Evolutionary conservation across 1,140 invertebrate genomes (phyloP), one percentile per base, ranked within the genome.

Genomic region (Anadara kagoshimensis): DNA sequence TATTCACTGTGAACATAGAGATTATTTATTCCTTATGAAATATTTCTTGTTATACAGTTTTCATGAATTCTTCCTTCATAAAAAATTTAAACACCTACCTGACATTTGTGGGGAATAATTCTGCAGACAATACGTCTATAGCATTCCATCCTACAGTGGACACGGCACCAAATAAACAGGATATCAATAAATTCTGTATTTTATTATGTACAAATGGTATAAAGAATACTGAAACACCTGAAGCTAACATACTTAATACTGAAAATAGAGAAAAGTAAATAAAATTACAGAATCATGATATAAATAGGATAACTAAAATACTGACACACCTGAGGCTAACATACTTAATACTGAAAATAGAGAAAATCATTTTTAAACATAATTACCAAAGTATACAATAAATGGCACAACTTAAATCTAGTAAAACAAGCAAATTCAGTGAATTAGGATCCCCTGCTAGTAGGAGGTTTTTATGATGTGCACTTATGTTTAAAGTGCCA

Each of bases 51-150:
- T 29, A 0, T 24, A 22, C 10, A 11, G 22, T 20, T 24, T 11
- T 24, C 22, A 0, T 29, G 47, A 49, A 4, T 49, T 49, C 2
- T 49, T 49, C 10, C n/a, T 49, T 2, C 1, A 49, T 18, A 18
- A 18, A n/a, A n/a, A n/a, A 36, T 56, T 8, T 44, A 7, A 47
- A 11, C 7, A 77, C 94, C 95, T 76, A 92, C 91, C 91, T 90
- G 56, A 91, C 82, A 69, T 88, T 78, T 10, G 91, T 90, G 1
- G 91, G 91, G 69, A 91, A 92, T 0, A 89, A 80, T 75, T 92
- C 91, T 1, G 88, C 87, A 14, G 87, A 86, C 11, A 90, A 78
- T 22, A 91, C 88, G 68, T 91, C 87, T n/a, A 92, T 70, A 16
- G 89, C 83, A 73, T 90, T 91, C 89, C 90, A 92, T 0, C 89